Percentiles rank a stretch among this genome's conserved stretches.
Evolutionary conservation across 2,888 invertebrate species (phyloP).

Genomic region (Pterobdella sp.): DNA sequence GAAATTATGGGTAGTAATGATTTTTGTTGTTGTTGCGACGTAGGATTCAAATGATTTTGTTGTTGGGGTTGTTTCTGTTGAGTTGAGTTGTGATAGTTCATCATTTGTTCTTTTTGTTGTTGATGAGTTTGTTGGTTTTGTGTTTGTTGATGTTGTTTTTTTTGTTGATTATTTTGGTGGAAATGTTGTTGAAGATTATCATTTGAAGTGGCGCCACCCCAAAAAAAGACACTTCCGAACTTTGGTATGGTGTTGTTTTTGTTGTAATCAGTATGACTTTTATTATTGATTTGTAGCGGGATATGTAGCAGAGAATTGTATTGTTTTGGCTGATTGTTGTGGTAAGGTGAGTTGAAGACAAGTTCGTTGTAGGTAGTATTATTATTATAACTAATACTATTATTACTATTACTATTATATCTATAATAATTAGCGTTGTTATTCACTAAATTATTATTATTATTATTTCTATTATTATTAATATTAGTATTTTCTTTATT

Average conservation of each 20-base stretch:
- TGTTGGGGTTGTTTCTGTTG: neutral
- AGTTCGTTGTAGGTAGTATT: too few species aligned
- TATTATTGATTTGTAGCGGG: neutral
- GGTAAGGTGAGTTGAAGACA: too few species aligned
- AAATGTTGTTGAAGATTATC: neutral
- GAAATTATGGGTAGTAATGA: too few species aligned
- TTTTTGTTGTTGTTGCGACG: neutral
- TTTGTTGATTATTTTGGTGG: neutral
- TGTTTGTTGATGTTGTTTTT: constrained; percentile 3
- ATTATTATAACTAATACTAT: neutral
- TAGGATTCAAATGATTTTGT: neutral
- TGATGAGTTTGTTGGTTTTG: neutral
- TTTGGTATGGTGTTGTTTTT: neutral
- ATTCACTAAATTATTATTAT: too few species aligned
- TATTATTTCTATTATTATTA: too few species aligned
- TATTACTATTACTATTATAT: too few species aligned
- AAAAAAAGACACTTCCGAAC: too few species aligned
- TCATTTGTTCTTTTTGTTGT: neutral
- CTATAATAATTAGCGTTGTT: too few species aligned
- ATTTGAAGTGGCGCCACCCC: too few species aligned
- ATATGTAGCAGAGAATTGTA: too few species aligned
- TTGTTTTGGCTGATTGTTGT: neutral
- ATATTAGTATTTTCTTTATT: too few species aligned
- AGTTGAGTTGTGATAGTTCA: neutral
- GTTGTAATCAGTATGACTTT: neutral